These are phyloP conservation scores for Aldrovandia affinis DNA, from an alignment of 2,797 vertebrate genomes.

Conservation along the genomic window DNA sequence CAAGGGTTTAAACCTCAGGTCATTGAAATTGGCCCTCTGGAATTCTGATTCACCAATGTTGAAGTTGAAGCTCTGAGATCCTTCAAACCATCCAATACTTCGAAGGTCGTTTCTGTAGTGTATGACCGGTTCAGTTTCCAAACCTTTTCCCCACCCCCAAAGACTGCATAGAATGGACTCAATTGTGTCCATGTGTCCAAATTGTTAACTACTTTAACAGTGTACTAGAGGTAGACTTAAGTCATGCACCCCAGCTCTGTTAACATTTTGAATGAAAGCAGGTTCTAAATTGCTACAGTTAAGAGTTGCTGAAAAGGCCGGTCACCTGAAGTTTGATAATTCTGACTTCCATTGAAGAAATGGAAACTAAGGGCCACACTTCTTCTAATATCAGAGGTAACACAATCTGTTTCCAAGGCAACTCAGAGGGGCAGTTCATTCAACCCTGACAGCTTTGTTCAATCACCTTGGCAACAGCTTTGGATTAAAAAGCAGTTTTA, in stretches of 20 bases:
- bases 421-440: constrained; percentile 73
- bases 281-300: constrained; percentile 4
- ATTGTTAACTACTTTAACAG: not conserved
- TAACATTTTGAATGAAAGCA: not conserved
- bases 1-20: not conserved
- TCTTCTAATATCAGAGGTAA: constrained; percentile 54
- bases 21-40: no score
- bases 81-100: constrained; percentile 48
- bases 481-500: constrained; percentile 71
- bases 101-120: constrained; percentile 72
- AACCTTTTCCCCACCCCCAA: constrained; percentile 52
- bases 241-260: not conserved
- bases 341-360: constrained; percentile 49
- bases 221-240: not conserved
- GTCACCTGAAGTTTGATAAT: constrained; percentile 42
- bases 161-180: constrained; percentile 65
- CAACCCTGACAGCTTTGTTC: constrained; percentile 50
- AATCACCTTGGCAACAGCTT: constrained; percentile 59
- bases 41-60: constrained; percentile 50
- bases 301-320: not conserved
- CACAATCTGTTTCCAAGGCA: constrained; percentile 70
- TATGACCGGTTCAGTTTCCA: constrained; percentile 37
- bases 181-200: constrained; percentile 18
- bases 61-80: constrained; percentile 59
- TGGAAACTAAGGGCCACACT: constrained; percentile 27